phyloP scores from a whole-genome alignment of 2,113 vertebrate species.

The Rhabdornis inornatus region DNA sequence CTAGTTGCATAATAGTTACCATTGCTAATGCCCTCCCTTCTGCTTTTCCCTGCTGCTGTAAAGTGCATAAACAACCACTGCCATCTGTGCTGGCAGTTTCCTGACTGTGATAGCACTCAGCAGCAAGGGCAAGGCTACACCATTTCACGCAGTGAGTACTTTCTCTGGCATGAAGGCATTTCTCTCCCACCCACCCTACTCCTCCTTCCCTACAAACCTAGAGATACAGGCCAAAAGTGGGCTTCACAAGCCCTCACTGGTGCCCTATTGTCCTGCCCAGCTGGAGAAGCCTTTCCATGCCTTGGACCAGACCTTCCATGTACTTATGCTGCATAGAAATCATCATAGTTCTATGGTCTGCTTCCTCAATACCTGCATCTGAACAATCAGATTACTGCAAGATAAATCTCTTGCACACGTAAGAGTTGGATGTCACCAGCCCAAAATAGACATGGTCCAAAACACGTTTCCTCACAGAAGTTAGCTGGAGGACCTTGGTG shows the following conservation, averaged over 20 bases:
- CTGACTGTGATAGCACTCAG: accelerated
- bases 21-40: neutral
- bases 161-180: neutral
- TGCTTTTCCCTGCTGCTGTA: neutral
- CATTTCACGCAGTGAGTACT: neutral
- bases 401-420: neutral
- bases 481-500: neutral
- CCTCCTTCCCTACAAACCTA: neutral
- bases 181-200: neutral
- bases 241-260: neutral
- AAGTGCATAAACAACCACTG: neutral
- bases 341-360: neutral
- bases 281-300: neutral
- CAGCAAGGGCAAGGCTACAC: neutral
- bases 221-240: neutral
- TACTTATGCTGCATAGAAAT: neutral
- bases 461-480: neutral
- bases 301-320: neutral
- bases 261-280: accelerated
- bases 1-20: neutral
- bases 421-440: neutral
- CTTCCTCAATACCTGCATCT: neutral
- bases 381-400: neutral
- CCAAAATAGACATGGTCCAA: neutral
- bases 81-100: neutral